These are phyloP conservation scores for Uria lomvia DNA, from an alignment of 2,113 vertebrate genomes.

Conservation along the genomic window DNA sequence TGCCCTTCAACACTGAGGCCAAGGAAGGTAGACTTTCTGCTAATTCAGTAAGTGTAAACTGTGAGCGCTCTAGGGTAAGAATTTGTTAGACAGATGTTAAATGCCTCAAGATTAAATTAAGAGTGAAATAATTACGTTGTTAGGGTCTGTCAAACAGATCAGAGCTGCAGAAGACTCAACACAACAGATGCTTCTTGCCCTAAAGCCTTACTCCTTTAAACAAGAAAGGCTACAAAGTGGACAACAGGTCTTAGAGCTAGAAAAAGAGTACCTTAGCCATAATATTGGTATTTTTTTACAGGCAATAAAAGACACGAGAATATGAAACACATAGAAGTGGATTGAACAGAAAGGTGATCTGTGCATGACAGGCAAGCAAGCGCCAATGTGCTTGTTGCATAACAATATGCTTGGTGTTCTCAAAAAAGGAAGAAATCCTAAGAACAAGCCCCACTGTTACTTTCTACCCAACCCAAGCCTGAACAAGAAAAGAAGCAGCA, in stretches of 20 bases:
- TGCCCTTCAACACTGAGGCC: not conserved
- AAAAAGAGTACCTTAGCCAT: conserved; percentile 4
- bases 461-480: not conserved
- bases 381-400: not conserved
- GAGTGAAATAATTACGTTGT: conserved; percentile 18
- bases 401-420: not conserved
- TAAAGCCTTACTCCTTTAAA: not conserved
- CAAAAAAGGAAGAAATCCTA: not conserved
- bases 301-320: conserved; percentile 1
- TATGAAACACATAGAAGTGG: conserved; percentile 40
- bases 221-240: not conserved
- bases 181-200: not conserved
- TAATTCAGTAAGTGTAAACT: conserved; percentile 37
- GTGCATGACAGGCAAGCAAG: not conserved
- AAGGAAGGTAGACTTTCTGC: not conserved
- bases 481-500: not conserved
- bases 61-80: not conserved
- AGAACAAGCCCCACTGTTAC: not conserved
- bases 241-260: not conserved
- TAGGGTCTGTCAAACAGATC: not conserved
- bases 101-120: conserved; percentile 18
- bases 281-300: conserved; percentile 12
- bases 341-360: not conserved
- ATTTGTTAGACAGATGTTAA: conserved; percentile 28
- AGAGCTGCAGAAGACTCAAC: not conserved